These are phyloP conservation scores for Oryzaephilus surinamensis DNA, from an alignment of 1,140 invertebrate genomes.

Conservation along the genomic window DNA sequence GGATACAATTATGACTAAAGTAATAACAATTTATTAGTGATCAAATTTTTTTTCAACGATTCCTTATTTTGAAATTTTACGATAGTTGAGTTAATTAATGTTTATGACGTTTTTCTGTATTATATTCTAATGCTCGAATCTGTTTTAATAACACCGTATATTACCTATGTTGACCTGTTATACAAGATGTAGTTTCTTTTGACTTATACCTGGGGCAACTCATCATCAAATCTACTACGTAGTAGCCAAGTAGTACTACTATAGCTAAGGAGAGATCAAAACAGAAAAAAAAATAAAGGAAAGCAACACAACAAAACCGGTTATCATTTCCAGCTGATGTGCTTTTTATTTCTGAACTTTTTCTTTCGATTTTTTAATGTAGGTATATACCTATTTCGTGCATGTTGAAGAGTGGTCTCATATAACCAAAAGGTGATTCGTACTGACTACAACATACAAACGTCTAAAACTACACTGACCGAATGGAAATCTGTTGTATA, in stretches of 20 bases:
- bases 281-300: no score
- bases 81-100: no score
- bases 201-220: constrained; percentile 3
- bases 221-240: constrained; percentile 20
- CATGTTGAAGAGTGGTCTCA: constrained; percentile 26
- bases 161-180: no score
- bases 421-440: constrained; percentile 15
- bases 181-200: no score
- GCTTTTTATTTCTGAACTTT: constrained; percentile 33
- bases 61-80: no score
- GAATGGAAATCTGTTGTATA: constrained; percentile 14
- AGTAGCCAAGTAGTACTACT: constrained; percentile 33
- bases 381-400: constrained; percentile 27
- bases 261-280: constrained; percentile 29
- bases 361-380: constrained; percentile 23
- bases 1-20: no score
- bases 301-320: constrained; percentile 32
- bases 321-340: constrained; percentile 35
- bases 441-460: constrained; percentile 13
- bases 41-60: no score
- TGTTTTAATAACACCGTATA: no score
- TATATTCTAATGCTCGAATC: no score
- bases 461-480: no score
- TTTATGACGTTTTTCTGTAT: no score
- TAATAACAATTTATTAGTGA: no score